Base-by-base conservation (phyloP, 2,113 vertebrate genomes). In the Mobula birostris region DNA sequence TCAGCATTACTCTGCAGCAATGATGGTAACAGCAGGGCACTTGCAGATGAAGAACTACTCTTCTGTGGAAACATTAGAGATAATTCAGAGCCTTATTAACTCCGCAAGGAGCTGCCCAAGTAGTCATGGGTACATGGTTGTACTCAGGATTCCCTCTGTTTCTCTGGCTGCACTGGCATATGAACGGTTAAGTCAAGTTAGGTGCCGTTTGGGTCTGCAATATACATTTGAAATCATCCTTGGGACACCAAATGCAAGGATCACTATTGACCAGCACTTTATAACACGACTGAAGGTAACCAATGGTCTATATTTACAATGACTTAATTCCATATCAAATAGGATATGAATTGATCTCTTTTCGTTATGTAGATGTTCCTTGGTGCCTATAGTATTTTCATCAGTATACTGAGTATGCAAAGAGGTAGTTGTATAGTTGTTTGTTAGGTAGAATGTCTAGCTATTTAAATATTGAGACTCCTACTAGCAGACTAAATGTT, bases 51-150 rank as follows among this genome's bases (percentile, higher is more conserved):
- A 98, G 97, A 98, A 98, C 94, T 98, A 98, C 95, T 99, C 98
- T 0, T 99, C 99, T 0, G 98, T 99, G 95, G 99, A 99, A 96
- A 99, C 99, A 0, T 96, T 99, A 95, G 99, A 99, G 96, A 99
- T 99, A 94, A 96, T 98, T 0, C 98, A 98, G 96, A 98, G 98
- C 94, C 97, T 99, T 76, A 97, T 99, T 95, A 97, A 96, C 87
- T 96, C 98, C 27, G 96, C 98, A 2, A 97, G 97, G 95, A 97
- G 98, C 29, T 98, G 98, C 94, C 97, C 98, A 58, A 96, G 97
- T 36, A 97, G 96, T 85, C 99, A 99, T 0, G 99, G 99, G 78
- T 98, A 98, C 96, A 99, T 99, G 99, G 98, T 99, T 8, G 96
- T 99, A 95, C 96, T 99, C 96, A 97, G 99, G 74, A 98, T 99